Evolutionary conservation across 2,113 vertebrate genomes (phyloP).

Genomic region (Misgurnus mizolepis): DNA sequence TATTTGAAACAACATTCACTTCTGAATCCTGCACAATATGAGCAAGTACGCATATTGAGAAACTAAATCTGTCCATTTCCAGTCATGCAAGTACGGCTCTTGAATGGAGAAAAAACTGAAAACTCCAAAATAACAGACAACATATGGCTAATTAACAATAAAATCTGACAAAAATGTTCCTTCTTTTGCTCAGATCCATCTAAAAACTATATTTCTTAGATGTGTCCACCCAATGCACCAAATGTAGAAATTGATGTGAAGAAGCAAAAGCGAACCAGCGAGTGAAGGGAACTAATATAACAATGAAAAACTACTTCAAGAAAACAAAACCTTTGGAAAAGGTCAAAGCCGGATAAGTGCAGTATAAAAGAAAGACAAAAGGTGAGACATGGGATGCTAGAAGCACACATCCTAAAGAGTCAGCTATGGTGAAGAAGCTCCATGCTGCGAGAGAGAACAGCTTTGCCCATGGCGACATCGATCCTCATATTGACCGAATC

Average conservation of each 20-base stretch:
- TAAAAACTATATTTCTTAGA: neutral
- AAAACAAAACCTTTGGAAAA: conserved; percentile 22
- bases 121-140: no score
- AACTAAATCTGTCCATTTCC: no score
- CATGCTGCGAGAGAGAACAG: conserved; percentile 29
- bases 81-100: neutral
- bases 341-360: conserved; percentile 1
- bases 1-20: no score
- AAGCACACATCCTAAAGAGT: conserved; percentile 15
- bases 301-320: neutral
- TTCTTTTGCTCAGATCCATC: no score
- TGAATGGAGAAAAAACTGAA: no score
- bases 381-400: neutral
- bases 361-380: neutral
- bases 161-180: no score
- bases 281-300: neutral
- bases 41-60: no score
- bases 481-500: conserved; percentile 13
- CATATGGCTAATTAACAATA: no score
- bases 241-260: no score
- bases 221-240: neutral
- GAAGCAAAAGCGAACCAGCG: no score
- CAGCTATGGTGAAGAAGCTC: neutral
- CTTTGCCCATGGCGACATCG: conserved; percentile 28
- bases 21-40: no score